A percentile compares a stretch with the other conserved stretches of the same genome.
Conservation (phyloP, 35 echinoderm and acorn worm genomes). For the Hemicentrotus pulcherrimus region DNA sequence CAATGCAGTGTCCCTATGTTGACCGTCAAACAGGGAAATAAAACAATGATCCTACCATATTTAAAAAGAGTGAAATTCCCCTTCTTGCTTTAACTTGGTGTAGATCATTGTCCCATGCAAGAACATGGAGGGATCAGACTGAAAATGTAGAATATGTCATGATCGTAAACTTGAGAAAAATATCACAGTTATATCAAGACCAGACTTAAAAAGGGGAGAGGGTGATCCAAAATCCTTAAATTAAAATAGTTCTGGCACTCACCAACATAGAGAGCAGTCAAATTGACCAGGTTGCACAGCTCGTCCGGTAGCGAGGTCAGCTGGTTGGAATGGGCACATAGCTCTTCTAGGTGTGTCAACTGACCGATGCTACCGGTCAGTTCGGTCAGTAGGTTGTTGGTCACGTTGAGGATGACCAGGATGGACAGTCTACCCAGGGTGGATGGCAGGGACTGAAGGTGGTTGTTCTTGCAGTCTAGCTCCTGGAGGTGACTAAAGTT, state of each 20-base stretch:
- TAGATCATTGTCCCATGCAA: too few relatives aligned
- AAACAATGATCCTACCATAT: too few relatives aligned
- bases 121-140: too few relatives aligned
- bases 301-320: slow-evolving; percentile 74
- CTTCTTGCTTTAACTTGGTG: too few relatives aligned
- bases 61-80: too few relatives aligned
- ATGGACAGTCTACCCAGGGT: slow-evolving; percentile 70
- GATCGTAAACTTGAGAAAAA: too few relatives aligned
- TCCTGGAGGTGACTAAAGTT: slow-evolving; percentile 81
- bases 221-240: background rate
- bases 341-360: slow-evolving; percentile 80
- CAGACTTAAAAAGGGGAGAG: too few relatives aligned
- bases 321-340: slow-evolving; percentile 95
- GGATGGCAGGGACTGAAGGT: slow-evolving; percentile 69
- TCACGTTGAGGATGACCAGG: slow-evolving; percentile 82
- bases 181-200: too few relatives aligned
- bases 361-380: slow-evolving; percentile 80
- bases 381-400: slow-evolving; percentile 81
- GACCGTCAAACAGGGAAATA: too few relatives aligned
- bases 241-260: background rate
- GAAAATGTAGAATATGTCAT: too few relatives aligned
- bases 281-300: slow-evolving; percentile 88
- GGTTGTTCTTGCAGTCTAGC: slow-evolving; percentile 98
- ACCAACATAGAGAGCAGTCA: slow-evolving; percentile 39
- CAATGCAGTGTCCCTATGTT: too few relatives aligned